Evolutionary conservation across 30 jellyfish, hydroid and myxozoan species (phyloP).

Genomic region (Cassiopea andromeda): DNA sequence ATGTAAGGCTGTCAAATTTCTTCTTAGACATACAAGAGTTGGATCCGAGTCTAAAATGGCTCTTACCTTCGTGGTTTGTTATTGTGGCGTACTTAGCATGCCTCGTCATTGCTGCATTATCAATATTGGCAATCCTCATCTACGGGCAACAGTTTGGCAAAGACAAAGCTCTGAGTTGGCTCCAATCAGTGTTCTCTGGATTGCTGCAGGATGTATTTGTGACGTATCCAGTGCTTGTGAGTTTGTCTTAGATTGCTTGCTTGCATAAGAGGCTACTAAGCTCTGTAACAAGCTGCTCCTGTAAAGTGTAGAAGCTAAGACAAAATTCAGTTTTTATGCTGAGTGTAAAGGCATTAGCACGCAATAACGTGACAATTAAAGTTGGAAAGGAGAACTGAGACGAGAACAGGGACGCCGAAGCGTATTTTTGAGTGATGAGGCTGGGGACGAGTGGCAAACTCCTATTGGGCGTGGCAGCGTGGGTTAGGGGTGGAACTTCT

Average conservation of each 20-base stretch:
- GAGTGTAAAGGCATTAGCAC: too few relatives aligned
- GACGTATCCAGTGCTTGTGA: constrained; percentile 87
- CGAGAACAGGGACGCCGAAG: too few relatives aligned
- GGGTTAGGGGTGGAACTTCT: too few relatives aligned
- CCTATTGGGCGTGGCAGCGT: too few relatives aligned
- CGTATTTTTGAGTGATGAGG: too few relatives aligned
- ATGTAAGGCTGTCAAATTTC: not conserved
- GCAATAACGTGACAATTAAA: too few relatives aligned
- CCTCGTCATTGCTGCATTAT: constrained; percentile 55
- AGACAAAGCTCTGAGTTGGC: constrained; percentile 87
- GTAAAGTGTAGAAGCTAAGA: not conserved
- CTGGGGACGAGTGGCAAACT: too few relatives aligned
- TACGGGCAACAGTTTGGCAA: constrained; percentile 95
- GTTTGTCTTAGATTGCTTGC: not conserved
- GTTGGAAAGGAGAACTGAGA: too few relatives aligned
- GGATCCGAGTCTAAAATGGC: constrained; percentile 78
- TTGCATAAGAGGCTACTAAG: not conserved
- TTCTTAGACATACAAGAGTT: constrained; percentile 75
- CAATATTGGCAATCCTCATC: constrained; percentile 74
- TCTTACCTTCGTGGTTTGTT: constrained; percentile 86
- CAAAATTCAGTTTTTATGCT: too few relatives aligned
- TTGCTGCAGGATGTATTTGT: constrained; percentile 82
- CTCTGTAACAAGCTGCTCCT: not conserved
- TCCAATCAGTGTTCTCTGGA: constrained; percentile 73
- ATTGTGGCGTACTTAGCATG: constrained; percentile 74